These are phyloP conservation scores for Caenorhabditis briggsae DNA, from an alignment of 1,140 invertebrate genomes.

Conservation along the genomic window DNA sequence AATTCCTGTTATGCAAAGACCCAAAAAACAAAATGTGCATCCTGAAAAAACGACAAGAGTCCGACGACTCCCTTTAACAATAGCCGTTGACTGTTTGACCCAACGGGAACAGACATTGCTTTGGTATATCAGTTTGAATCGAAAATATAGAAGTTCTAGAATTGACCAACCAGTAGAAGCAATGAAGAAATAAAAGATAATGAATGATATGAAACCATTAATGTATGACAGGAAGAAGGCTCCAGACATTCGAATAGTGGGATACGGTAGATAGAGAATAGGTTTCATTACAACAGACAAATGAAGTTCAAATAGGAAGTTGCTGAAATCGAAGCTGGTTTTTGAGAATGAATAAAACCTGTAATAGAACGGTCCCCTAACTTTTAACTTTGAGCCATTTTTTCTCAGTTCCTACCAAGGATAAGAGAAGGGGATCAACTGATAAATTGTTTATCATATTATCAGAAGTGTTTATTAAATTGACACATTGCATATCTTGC, in stretches of 20 bases:
- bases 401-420: too few species aligned
- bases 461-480: too few species aligned
- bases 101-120: background rate
- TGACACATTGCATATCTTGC: too few species aligned
- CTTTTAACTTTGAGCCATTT: too few species aligned
- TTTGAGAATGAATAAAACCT: too few species aligned
- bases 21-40: background rate
- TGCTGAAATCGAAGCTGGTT: background rate
- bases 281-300: conserved; percentile 18
- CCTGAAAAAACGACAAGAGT: background rate
- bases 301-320: conserved; percentile 6
- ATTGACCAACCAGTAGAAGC: conserved; percentile 10
- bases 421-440: too few species aligned
- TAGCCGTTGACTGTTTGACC: background rate
- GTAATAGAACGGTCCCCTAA: too few species aligned
- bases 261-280: conserved; percentile 18
- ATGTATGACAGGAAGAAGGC: background rate
- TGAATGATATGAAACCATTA: background rate
- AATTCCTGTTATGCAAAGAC: background rate
- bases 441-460: too few species aligned
- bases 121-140: background rate
- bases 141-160: conserved; percentile 5
- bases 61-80: background rate
- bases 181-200: background rate
- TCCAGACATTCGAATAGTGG: background rate